These are phyloP conservation scores for Hepsetus odoe DNA, from an alignment of 2,113 vertebrate species.

Conservation along the genomic window DNA sequence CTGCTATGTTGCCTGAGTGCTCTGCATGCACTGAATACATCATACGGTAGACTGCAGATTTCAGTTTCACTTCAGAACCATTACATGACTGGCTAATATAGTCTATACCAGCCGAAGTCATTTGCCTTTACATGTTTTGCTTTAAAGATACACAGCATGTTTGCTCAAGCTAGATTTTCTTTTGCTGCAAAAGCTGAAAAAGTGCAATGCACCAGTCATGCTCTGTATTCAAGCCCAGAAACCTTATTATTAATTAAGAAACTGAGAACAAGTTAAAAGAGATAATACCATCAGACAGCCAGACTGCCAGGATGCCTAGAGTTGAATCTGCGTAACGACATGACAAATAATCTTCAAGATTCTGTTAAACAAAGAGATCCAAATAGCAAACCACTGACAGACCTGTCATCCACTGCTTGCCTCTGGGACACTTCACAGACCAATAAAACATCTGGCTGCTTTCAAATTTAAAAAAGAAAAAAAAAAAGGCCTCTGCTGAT, in stretches of 20 bases:
- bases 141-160: background rate
- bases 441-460: constrained; percentile 18
- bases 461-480: constrained; percentile 12
- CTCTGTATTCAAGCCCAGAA: constrained; percentile 15
- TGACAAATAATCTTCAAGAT: constrained; percentile 12
- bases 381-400: constrained; percentile 5
- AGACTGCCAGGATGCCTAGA: background rate
- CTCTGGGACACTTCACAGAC: constrained; percentile 5
- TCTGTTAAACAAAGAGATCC: constrained; percentile 1
- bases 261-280: constrained; percentile 19
- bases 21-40: no score
- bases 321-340: constrained; percentile 4
- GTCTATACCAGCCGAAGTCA: no score
- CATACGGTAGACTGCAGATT: no score
- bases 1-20: no score
- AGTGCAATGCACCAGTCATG: background rate
- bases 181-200: background rate
- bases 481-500: background rate
- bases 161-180: constrained; percentile 17
- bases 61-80: no score
- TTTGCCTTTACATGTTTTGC: constrained; percentile 18
- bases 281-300: constrained; percentile 25
- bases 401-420: constrained; percentile 13
- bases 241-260: constrained; percentile 44
- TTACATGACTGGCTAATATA: no score